These are phyloP conservation scores for Oenanthe melanoleuca DNA, from an alignment of 2,113 vertebrate species.

Conservation along the genomic window DNA sequence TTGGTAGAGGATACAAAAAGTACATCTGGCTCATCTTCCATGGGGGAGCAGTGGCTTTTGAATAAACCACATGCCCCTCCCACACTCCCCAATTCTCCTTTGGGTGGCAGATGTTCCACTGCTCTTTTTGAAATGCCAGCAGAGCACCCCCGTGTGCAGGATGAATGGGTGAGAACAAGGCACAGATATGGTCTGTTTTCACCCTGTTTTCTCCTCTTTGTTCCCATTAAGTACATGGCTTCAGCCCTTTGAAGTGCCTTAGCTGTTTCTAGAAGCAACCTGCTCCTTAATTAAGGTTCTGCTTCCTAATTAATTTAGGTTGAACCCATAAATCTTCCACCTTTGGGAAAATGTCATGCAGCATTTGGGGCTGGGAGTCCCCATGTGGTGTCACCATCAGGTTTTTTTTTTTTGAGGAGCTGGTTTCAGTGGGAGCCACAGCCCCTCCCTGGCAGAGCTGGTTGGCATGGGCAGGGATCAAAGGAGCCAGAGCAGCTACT, in stretches of 20 bases:
- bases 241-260: conserved; percentile 42
- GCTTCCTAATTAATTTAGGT: conserved; percentile 38
- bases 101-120: conserved; percentile 49
- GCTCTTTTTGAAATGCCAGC: conserved; percentile 40
- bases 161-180: conserved; percentile 19
- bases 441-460: not conserved
- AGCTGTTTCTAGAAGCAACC: conserved; percentile 16
- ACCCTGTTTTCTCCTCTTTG: conserved; percentile 34
- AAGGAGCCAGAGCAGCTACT: not conserved
- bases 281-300: conserved; percentile 50
- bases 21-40: conserved; percentile 40
- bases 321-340: not conserved
- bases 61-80: not conserved
- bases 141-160: not conserved
- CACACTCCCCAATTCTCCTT: not conserved
- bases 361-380: not conserved
- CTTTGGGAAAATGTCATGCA: not conserved
- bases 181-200: not conserved
- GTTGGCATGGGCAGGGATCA: not conserved
- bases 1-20: not conserved
- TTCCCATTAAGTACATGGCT: not conserved
- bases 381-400: not conserved
- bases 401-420: not conserved
- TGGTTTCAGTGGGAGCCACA: not conserved
- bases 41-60: not conserved